Evolutionary conservation across 30 jellyfish, hydroid and myxozoan genomes (phyloP), one percentile per base, ranked within the genome.

Genomic region (Clytia hemisphaerica): DNA sequence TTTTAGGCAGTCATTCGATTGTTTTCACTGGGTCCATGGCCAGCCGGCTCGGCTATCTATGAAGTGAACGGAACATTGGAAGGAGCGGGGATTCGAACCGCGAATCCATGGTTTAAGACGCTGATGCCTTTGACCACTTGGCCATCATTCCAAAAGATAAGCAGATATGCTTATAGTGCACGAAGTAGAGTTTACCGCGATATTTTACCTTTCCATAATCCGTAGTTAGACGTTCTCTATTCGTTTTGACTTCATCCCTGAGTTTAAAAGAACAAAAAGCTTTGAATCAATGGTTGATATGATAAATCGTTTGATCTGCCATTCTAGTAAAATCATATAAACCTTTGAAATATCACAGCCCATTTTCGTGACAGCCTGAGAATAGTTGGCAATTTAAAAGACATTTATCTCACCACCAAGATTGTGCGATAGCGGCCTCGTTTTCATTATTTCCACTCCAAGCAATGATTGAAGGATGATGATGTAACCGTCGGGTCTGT

Each of bases 401-500:
- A 58, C 18, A n/a, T n/a, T 7, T 21, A 21, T 21, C 37, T 18
- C 24, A 65, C 78, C 78, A 86, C 96, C 96, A 86, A 31, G 75
- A 42, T 28, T 77, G 92, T 31, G 83, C 58, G 26, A 86, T 45
- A 22, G 96, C 96, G n/a, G 66, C 92, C 82, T 86, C 96, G 29
- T 86, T 86, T 68, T 86, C 96, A 71, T 86, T 86, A 48, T 86
- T 86, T 4, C 85, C 96, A 79, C 96, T 86, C 96, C 96, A 86
- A 18, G 73, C 57, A 28, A 85, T 58, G 28, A 86, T 48, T 19
- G 87, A 71, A 0, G 96, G 92, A 38, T 86, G 96, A 48, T 61
- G 76, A 29, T 78, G 86, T 19, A 86, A 79, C 58, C 96, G 71
- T 10, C 51, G 78, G 32, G 42, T 67, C 78, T 65, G 25, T 22